Evolutionary conservation across 2,113 vertebrate genomes (phyloP).

Genomic region (Silurus meridionalis): DNA sequence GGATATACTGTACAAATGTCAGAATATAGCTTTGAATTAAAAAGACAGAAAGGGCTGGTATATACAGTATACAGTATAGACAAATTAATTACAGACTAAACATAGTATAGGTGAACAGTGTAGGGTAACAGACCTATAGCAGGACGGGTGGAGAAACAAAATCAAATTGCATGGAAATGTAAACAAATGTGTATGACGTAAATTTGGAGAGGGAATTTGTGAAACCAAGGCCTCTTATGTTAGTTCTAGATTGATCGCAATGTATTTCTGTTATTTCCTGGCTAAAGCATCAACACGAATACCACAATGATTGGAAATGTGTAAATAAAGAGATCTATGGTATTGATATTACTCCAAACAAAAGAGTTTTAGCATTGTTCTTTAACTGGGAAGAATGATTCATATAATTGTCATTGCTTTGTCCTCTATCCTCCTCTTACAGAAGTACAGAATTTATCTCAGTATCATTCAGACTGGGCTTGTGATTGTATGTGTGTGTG

Average conservation of each 20-base stretch:
- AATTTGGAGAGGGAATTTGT: background rate
- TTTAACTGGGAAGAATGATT: background rate
- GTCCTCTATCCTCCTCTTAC: background rate
- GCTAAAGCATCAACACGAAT: background rate
- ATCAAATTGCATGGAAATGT: background rate
- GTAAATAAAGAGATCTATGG: background rate
- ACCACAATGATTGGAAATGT: background rate
- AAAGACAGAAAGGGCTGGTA: background rate
- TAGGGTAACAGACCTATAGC: background rate
- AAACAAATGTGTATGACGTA: background rate
- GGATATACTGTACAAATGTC: background rate
- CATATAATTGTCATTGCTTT: background rate
- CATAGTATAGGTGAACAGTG: background rate
- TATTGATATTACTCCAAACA: background rate
- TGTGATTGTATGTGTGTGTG: background rate
- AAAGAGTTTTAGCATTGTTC: background rate
- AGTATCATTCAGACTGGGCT: background rate
- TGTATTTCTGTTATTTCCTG: background rate
- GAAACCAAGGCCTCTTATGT: background rate
- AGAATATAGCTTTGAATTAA: background rate
- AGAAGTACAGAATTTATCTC: constrained; percentile 15
- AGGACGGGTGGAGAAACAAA: background rate
- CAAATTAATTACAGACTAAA: background rate
- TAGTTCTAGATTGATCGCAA: background rate
- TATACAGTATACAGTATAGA: background rate